Evolutionary conservation across 2,113 vertebrate species (phyloP).

Genomic region (Nematolebias whitei): DNA sequence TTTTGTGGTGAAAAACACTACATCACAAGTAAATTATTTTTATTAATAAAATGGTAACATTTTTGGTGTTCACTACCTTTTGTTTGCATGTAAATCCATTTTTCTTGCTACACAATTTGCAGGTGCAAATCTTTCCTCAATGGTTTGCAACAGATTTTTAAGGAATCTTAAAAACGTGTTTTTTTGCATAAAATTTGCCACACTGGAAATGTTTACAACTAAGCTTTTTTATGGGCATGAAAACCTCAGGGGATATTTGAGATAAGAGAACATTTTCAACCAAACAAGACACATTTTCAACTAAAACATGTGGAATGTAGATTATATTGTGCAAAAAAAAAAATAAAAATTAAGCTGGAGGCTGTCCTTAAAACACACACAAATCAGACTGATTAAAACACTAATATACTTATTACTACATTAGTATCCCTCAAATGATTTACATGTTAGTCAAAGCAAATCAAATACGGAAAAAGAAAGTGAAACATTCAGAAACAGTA

Average conservation of each 20-base stretch:
- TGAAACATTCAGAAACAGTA: slow-evolving; percentile 20
- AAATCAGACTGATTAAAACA: neutral
- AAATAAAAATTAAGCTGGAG: slow-evolving; percentile 8
- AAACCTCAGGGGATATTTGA: neutral
- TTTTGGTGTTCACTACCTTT: neutral
- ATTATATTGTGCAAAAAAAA: too few relatives aligned
- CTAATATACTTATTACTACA: slow-evolving; percentile 4
- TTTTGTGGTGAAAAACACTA: too few relatives aligned
- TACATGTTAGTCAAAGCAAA: slow-evolving; percentile 31
- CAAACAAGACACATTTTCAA: slow-evolving; percentile 31
- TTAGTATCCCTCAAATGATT: slow-evolving; percentile 11
- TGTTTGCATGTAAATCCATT: slow-evolving; percentile 4
- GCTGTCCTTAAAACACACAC: slow-evolving; percentile 14
- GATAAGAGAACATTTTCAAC: slow-evolving; percentile 32
- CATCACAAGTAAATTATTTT: neutral
- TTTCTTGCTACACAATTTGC: slow-evolving; percentile 4
- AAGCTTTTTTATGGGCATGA: slow-evolving; percentile 32
- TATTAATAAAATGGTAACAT: neutral
- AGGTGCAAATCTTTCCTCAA: slow-evolving; percentile 11
- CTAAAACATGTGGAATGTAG: too few relatives aligned
- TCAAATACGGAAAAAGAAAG: slow-evolving; percentile 45
- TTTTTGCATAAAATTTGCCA: slow-evolving; percentile 23
- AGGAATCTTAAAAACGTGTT: slow-evolving; percentile 35
- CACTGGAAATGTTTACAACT: slow-evolving; percentile 33
- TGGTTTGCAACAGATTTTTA: slow-evolving; percentile 24